These are phyloP conservation scores for Calcarius lapponicus DNA, from an alignment of 2,797 vertebrate species.

Conservation along the genomic window DNA sequence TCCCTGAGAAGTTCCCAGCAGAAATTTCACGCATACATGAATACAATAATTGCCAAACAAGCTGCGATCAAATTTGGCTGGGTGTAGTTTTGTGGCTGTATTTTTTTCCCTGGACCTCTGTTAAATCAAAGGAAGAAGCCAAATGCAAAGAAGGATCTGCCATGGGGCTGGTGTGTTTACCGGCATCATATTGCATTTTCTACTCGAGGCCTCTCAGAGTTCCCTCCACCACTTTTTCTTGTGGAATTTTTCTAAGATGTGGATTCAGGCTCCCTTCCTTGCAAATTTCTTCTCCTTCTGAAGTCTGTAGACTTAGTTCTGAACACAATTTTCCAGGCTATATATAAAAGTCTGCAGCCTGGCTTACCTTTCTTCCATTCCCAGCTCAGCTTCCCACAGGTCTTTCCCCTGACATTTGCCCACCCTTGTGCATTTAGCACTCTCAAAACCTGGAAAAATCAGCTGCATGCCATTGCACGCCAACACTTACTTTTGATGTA, in stretches of 20 bases:
- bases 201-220: background rate
- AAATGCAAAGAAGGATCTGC: background rate
- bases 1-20: background rate
- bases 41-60: constrained; percentile 33
- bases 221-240: background rate
- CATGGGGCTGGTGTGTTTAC: background rate
- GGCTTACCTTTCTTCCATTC: background rate
- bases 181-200: background rate
- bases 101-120: background rate
- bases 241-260: background rate
- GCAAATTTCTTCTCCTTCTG: background rate
- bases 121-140: background rate
- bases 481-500: background rate
- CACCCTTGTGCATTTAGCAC: background rate
- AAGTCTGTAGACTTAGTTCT: background rate
- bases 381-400: background rate
- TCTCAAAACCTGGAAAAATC: background rate
- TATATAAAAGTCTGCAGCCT: background rate
- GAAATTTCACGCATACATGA: background rate
- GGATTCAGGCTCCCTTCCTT: background rate
- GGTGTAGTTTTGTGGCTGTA: background rate
- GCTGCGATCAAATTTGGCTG: background rate
- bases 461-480: background rate
- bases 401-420: background rate
- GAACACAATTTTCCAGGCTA: background rate